Percentiles rank a stretch among this genome's conserved stretches.
Evolutionary conservation across 2,888 invertebrate species (phyloP).

Genomic region (Drosophila seclusa): DNA sequence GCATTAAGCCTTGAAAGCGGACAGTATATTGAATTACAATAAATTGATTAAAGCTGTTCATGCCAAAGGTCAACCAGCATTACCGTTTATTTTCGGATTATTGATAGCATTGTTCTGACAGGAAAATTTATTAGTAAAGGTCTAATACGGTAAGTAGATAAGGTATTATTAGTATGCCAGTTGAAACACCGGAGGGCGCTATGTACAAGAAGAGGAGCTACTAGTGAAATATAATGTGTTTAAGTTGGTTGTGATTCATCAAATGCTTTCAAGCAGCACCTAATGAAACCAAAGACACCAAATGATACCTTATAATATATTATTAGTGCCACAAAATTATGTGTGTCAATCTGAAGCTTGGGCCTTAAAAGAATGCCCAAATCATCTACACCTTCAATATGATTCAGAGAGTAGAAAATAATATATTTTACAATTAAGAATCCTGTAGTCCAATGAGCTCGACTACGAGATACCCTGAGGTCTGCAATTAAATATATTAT

Average conservation of each 20-base stretch:
- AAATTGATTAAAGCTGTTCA: conserved; percentile 29
- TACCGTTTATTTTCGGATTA: conserved; percentile 4
- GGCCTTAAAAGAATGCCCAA: not conserved
- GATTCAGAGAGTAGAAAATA: too few relatives aligned
- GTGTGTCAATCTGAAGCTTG: too few relatives aligned
- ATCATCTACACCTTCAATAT: not conserved
- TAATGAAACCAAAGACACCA: not conserved
- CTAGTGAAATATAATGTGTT: not conserved
- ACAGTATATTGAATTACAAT: conserved; percentile 23
- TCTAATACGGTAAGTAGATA: not conserved
- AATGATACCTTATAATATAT: not conserved
- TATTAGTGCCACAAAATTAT: not conserved
- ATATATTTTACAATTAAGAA: not conserved
- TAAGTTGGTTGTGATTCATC: not conserved
- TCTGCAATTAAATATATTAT: not conserved
- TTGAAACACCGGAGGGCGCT: not conserved
- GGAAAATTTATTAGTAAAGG: not conserved
- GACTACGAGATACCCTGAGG: not conserved
- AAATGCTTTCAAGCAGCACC: not conserved
- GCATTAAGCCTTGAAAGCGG: conserved; percentile 12
- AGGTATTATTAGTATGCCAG: not conserved
- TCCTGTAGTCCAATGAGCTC: not conserved
- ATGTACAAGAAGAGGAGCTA: not conserved
- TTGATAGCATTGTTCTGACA: not conserved
- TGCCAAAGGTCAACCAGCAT: conserved; percentile 20